Percentiles rank a stretch among this genome's conserved stretches.
Evolutionary conservation across 1,140 invertebrate genomes (phyloP).

Genomic region (Metaphire vulgaris): DNA sequence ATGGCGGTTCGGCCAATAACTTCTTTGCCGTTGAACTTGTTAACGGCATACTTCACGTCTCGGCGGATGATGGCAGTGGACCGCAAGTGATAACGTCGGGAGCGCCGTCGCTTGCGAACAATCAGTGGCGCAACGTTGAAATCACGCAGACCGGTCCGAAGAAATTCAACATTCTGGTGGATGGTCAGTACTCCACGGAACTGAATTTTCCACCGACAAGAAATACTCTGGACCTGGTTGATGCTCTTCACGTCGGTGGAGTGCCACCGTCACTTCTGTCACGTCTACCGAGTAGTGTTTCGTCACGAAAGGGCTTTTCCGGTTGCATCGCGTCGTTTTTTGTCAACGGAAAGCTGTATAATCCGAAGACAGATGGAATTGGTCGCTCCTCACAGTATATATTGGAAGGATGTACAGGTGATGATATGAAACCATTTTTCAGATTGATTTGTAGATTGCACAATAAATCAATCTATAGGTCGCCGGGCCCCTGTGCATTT

Average conservation of each 20-base stretch:
- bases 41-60: slow-evolving; percentile 69
- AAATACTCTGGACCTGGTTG: slow-evolving; percentile 69
- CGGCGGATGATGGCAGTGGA: slow-evolving; percentile 66
- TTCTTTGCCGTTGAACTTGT: slow-evolving; percentile 82
- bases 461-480: too few relatives aligned
- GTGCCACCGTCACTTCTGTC: slow-evolving; percentile 57
- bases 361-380: slow-evolving; percentile 34
- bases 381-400: slow-evolving; percentile 24
- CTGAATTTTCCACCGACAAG: slow-evolving; percentile 74
- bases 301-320: slow-evolving; percentile 80
- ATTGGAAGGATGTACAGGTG: slow-evolving; percentile 27
- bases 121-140: slow-evolving; percentile 82
- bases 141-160: slow-evolving; percentile 76
- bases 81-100: neutral
- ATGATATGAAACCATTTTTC: too few relatives aligned
- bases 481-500: too few relatives aligned
- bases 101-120: slow-evolving; percentile 68
- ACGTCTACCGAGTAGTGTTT: slow-evolving; percentile 45
- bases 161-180: slow-evolving; percentile 32
- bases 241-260: slow-evolving; percentile 84
- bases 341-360: slow-evolving; percentile 68
- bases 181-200: slow-evolving; percentile 66
- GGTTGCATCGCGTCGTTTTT: slow-evolving; percentile 87
- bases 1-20: slow-evolving; percentile 86
- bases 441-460: too few relatives aligned